These are phyloP conservation scores for Andrena marginata DNA, from an alignment of 2,888 invertebrate species.

Conservation along the genomic window DNA sequence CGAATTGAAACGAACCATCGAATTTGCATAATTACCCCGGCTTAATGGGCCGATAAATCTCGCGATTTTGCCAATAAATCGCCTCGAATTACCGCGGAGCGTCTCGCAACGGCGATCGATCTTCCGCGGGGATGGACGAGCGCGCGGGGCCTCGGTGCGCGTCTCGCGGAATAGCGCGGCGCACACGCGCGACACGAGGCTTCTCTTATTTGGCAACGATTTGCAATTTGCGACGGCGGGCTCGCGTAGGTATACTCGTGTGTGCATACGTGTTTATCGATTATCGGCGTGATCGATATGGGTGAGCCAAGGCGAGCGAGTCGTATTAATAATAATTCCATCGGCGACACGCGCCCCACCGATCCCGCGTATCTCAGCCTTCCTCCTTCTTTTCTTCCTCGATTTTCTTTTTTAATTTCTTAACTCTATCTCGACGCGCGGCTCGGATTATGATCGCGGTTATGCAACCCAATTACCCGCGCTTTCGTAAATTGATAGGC, in stretches of 20 bases:
- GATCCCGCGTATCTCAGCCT: slow-evolving; percentile 85
- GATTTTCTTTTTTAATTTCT: neutral
- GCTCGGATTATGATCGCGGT: slow-evolving; percentile 73
- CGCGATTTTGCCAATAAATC: slow-evolving; percentile 45
- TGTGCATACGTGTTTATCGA: slow-evolving; percentile 76
- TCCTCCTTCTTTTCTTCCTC: slow-evolving; percentile 25
- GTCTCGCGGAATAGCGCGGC: slow-evolving; percentile 7
- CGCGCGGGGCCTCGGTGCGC: slow-evolving; percentile 3
- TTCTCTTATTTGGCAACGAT: slow-evolving; percentile 67
- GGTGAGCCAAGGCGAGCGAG: slow-evolving; percentile 83
- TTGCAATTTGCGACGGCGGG: slow-evolving; percentile 46
- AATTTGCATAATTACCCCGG: slow-evolving; percentile 50
- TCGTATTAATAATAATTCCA: slow-evolving; percentile 85
- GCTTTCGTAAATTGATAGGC: slow-evolving; percentile 70
- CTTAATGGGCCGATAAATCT: slow-evolving; percentile 45
- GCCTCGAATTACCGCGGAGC: slow-evolving; percentile 27
- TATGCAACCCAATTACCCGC: slow-evolving; percentile 78
- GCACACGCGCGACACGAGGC: slow-evolving; percentile 17
- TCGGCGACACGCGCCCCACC: slow-evolving; percentile 91
- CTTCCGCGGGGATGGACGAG: neutral
- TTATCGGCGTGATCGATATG: slow-evolving; percentile 81
- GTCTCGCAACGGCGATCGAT: neutral
- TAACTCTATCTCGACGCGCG: slow-evolving; percentile 46
- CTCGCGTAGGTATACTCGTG: slow-evolving; percentile 55
- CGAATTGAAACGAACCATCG: slow-evolving; percentile 15